Percentiles rank a stretch among this genome's conserved stretches.
Evolutionary conservation across 2,888 invertebrate species (phyloP).

Genomic region (Girardia tigrina): DNA sequence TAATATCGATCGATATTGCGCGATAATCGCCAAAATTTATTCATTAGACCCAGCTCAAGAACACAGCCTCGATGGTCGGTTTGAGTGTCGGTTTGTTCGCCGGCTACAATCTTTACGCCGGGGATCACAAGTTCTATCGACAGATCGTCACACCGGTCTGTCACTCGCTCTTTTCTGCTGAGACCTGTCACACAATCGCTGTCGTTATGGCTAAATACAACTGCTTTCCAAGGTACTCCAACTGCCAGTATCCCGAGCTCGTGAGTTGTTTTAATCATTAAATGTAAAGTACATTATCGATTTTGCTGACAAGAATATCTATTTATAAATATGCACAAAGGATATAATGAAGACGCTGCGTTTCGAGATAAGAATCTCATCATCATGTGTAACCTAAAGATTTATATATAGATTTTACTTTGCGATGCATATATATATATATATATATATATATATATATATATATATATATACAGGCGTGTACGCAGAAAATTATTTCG

Average conservation of each 20-base stretch:
- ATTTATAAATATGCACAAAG: not conserved
- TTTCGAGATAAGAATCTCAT: not conserved
- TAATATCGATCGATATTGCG: too few species aligned
- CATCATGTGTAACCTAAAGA: not conserved
- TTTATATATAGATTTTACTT: too few species aligned
- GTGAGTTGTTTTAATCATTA: not conserved
- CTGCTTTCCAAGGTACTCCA: not conserved
- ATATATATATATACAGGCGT: too few species aligned
- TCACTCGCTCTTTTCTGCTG: constrained; percentile 61
- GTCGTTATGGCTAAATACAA: constrained; percentile 55
- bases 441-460: too few species aligned
- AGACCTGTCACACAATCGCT: constrained; percentile 67
- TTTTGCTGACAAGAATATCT: not conserved
- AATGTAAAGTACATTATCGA: not conserved
- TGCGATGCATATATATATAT: too few species aligned
- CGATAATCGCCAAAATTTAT: too few species aligned
- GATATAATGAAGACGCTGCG: not conserved
- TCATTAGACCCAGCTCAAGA: not conserved
- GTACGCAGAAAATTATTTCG: too few species aligned
- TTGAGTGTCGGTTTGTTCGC: not conserved
- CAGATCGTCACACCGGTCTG: constrained; percentile 61
- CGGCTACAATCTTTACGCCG: constrained; percentile 41
- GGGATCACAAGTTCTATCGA: constrained; percentile 66
- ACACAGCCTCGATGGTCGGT: not conserved
- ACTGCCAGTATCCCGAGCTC: not conserved